Evolutionary conservation across 2,113 vertebrate species (phyloP).

Genomic region (Maccullochella peelii): DNA sequence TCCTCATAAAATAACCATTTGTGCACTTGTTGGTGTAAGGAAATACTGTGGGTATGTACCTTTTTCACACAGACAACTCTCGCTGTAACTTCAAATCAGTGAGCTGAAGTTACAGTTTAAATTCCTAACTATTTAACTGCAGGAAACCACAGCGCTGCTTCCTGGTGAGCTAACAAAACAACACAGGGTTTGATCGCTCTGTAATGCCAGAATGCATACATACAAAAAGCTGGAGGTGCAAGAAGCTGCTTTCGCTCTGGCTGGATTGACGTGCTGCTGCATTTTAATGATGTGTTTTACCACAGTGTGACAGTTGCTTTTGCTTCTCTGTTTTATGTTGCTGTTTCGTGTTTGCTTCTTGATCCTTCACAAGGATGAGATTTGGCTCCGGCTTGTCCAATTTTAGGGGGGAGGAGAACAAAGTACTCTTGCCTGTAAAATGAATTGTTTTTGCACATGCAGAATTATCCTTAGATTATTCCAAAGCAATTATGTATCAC

Average conservation of each 20-base stretch:
- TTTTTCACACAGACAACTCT: neutral
- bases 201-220: neutral
- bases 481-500: neutral
- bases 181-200: slow-evolving; percentile 7
- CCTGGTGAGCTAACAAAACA: neutral
- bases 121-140: neutral
- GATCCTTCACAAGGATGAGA: slow-evolving; percentile 20
- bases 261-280: slow-evolving; percentile 33
- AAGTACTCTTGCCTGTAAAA: neutral
- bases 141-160: neutral
- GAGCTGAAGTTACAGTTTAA: slow-evolving; percentile 6
- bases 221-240: slow-evolving; percentile 13
- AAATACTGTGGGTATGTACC: neutral
- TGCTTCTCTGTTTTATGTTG: neutral
- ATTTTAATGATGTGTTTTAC: slow-evolving; percentile 55
- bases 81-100: neutral
- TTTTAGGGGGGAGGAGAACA: neutral
- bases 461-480: slow-evolving; percentile 12
- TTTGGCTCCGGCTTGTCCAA: neutral
- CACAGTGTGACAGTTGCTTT: slow-evolving; percentile 19
- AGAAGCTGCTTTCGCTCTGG: slow-evolving; percentile 5
- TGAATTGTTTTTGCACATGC: slow-evolving; percentile 24
- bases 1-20: slow-evolving; percentile 7
- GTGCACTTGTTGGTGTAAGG: neutral
- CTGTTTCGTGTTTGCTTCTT: slow-evolving; percentile 12